phyloP scores from a whole-genome alignment of 2,797 vertebrate species.

The Scomberomorus guttatus region DNA sequence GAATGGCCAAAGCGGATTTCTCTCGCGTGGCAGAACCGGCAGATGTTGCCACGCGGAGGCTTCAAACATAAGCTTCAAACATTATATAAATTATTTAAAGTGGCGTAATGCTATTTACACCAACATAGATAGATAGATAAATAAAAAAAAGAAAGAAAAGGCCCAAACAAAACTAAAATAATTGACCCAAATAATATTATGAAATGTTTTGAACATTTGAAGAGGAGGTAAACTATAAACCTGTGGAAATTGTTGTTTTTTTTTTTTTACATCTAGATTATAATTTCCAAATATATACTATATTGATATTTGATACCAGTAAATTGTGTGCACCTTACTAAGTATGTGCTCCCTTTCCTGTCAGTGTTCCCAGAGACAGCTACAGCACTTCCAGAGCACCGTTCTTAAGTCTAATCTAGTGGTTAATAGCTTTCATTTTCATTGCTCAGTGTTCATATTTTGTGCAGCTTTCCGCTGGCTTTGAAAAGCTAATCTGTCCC shows the following conservation, averaged over 20 bases:
- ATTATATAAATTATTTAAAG: slow-evolving; percentile 42
- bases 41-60: slow-evolving; percentile 69
- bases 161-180: neutral
- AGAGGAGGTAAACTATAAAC: neutral
- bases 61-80: slow-evolving; percentile 49
- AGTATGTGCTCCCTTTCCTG: neutral
- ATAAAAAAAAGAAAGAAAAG: slow-evolving; percentile 20
- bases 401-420: slow-evolving; percentile 65
- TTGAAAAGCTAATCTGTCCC: slow-evolving; percentile 84
- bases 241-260: neutral
- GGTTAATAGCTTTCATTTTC: slow-evolving; percentile 73
- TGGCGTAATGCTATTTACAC: neutral
- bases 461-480: slow-evolving; percentile 77
- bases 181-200: neutral
- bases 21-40: slow-evolving; percentile 65
- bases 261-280: neutral
- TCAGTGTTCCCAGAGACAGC: slow-evolving; percentile 34
- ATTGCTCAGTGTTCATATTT: slow-evolving; percentile 71
- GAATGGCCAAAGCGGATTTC: slow-evolving; percentile 61
- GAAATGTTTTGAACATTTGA: neutral
- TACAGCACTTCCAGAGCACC: slow-evolving; percentile 31
- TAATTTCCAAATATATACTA: slow-evolving; percentile 12
- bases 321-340: slow-evolving; percentile 25
- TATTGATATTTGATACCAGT: slow-evolving; percentile 30
- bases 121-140: neutral